Evolutionary conservation across 2,113 vertebrate genomes (phyloP).

Genomic region (Apteryx owenii): DNA sequence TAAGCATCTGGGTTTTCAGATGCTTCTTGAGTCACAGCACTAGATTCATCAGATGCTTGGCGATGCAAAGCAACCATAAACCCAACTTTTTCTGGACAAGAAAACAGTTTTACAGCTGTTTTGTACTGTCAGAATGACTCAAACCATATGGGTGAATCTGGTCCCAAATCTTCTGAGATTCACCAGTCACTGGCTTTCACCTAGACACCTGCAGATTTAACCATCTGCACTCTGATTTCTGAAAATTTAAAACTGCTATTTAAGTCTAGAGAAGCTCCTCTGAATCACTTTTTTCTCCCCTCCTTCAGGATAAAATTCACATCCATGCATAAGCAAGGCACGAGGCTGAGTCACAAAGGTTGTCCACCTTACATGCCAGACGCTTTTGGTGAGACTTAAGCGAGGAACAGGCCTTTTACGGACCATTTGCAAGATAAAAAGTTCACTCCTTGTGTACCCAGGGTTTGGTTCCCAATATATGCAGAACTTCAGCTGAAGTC

Average conservation of each 20-base stretch:
- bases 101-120: slow-evolving; percentile 45
- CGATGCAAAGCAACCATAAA: slow-evolving; percentile 6
- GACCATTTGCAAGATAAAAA: not conserved
- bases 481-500: slow-evolving; percentile 37
- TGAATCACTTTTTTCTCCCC: not conserved
- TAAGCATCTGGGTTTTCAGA: slow-evolving; percentile 15
- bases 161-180: slow-evolving; percentile 40
- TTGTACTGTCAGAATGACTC: slow-evolving; percentile 26
- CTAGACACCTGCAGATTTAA: slow-evolving; percentile 33
- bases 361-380: rapidly evolving
- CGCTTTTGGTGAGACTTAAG: not conserved
- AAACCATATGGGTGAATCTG: slow-evolving; percentile 24
- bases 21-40: not conserved
- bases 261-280: not conserved
- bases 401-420: not conserved
- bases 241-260: not conserved
- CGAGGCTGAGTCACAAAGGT: not conserved
- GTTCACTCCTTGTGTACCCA: slow-evolving; percentile 38
- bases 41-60: slow-evolving; percentile 30
- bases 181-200: slow-evolving; percentile 25
- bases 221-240: not conserved
- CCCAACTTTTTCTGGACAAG: not conserved
- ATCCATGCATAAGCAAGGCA: not conserved
- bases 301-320: not conserved
- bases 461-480: slow-evolving; percentile 11